Percentiles rank a stretch among this genome's conserved stretches.
Conservation (phyloP, 23 tunicate species). For the Ciona savignyi region DNA sequence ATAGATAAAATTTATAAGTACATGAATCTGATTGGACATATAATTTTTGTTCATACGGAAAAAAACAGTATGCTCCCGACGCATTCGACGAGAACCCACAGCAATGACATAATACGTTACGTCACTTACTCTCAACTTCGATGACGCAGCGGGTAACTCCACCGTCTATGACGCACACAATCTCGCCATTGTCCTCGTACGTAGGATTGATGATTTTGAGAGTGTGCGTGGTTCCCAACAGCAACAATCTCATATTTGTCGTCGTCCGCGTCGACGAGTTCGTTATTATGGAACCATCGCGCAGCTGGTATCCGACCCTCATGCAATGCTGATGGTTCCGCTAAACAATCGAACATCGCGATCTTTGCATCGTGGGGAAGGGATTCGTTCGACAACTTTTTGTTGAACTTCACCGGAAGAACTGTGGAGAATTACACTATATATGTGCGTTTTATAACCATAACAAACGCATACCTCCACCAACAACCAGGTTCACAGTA, state of each 20-base stretch:
- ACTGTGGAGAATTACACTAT: too few relatives aligned
- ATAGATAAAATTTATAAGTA: too few relatives aligned
- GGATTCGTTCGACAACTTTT: constrained; percentile 23
- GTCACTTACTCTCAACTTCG: constrained; percentile 68
- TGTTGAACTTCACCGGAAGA: constrained; percentile 67
- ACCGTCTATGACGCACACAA: constrained; percentile 67
- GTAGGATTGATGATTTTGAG: constrained; percentile 65
- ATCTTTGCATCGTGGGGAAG: constrained; percentile 49
- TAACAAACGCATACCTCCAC: too few relatives aligned
- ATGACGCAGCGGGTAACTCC: constrained; percentile 48
- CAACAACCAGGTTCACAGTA: constrained; percentile 71
- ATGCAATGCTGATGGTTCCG: constrained; percentile 60
- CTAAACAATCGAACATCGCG: constrained; percentile 54
- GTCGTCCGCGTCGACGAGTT: constrained; percentile 62
- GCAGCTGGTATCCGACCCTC: constrained; percentile 39
- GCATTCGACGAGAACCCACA: too few relatives aligned
- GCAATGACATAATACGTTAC: too few relatives aligned
- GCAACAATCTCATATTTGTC: constrained; percentile 75
- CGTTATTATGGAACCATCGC: constrained; percentile 72
- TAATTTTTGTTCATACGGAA: too few relatives aligned
- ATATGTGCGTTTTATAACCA: too few relatives aligned
- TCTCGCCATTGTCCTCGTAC: constrained; percentile 66
- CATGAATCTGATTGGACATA: too few relatives aligned
- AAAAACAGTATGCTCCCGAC: too few relatives aligned
- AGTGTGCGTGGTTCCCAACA: constrained; percentile 48